phyloP scores from a whole-genome alignment of 1,140 invertebrate species.

The Ericerus pela region DNA sequence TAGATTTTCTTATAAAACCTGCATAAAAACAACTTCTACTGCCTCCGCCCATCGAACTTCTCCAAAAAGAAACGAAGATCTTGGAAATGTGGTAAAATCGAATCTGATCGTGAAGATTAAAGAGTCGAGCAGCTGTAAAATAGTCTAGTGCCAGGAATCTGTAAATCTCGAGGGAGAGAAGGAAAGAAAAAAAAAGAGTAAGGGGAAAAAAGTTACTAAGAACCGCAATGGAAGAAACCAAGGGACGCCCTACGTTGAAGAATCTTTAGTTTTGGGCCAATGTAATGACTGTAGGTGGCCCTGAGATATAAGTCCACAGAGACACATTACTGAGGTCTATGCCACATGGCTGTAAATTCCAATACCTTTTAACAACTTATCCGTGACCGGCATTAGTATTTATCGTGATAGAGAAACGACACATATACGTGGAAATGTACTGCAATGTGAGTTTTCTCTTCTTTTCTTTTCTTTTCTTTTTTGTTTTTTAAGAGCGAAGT shows the following conservation, averaged over 20 bases:
- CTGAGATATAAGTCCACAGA: not conserved
- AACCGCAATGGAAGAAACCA: not conserved
- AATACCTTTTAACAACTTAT: not conserved
- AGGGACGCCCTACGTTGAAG: not conserved
- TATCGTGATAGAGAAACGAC: not conserved
- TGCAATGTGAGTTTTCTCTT: too few species aligned
- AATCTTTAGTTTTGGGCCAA: not conserved
- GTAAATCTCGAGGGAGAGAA: not conserved
- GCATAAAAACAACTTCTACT: too few species aligned
- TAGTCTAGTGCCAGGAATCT: not conserved
- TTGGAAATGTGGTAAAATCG: slow-evolving; percentile 1
- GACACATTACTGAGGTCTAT: not conserved
- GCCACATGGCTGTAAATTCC: slow-evolving; percentile 1
- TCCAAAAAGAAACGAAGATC: too few species aligned
- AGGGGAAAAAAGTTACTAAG: too few species aligned
- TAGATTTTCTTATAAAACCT: too few species aligned
- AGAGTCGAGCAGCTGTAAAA: not conserved
- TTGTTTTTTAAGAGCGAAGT: too few species aligned
- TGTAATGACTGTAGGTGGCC: slow-evolving; percentile 1
- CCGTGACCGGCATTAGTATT: not conserved
- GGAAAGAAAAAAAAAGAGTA: too few species aligned
- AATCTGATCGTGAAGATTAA: not conserved
- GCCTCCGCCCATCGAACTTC: too few species aligned
- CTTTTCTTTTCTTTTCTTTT: too few species aligned
- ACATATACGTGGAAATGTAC: too few species aligned